Conservation (phyloP, 2,797 vertebrate genomes). For the Scyliorhinus canicula region DNA sequence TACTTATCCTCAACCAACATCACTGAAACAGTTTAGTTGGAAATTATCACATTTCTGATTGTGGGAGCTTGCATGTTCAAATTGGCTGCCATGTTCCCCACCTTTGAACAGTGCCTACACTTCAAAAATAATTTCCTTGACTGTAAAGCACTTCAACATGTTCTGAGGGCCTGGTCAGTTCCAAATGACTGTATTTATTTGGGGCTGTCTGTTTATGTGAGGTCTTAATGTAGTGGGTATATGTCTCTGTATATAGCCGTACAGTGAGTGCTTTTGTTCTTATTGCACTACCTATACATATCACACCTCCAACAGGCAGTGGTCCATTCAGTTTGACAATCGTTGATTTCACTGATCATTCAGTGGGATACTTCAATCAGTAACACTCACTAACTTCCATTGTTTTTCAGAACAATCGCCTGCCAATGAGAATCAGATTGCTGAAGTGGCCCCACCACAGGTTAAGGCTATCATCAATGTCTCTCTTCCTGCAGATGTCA, state of each 20-base stretch:
- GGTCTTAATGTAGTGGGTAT: no score
- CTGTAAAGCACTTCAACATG: background rate
- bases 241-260: background rate
- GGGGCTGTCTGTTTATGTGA: no score
- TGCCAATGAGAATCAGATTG: conserved; percentile 56
- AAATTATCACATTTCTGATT: background rate
- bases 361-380: background rate
- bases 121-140: background rate
- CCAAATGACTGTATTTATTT: no score
- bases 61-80: background rate
- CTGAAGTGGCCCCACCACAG: conserved; percentile 71
- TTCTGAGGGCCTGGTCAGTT: background rate
- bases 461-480: conserved; percentile 65
- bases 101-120: background rate
- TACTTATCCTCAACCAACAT: background rate
- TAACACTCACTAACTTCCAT: background rate
- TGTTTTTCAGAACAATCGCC: conserved; percentile 55
- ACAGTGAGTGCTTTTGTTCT: background rate
- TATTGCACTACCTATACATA: background rate
- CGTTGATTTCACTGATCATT: background rate
- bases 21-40: background rate
- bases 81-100: background rate
- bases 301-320: background rate
- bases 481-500: conserved; percentile 68
- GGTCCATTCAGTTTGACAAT: background rate